Evolutionary conservation across 2,113 vertebrate species (phyloP).

Genomic region (Phainopepla nitens): DNA sequence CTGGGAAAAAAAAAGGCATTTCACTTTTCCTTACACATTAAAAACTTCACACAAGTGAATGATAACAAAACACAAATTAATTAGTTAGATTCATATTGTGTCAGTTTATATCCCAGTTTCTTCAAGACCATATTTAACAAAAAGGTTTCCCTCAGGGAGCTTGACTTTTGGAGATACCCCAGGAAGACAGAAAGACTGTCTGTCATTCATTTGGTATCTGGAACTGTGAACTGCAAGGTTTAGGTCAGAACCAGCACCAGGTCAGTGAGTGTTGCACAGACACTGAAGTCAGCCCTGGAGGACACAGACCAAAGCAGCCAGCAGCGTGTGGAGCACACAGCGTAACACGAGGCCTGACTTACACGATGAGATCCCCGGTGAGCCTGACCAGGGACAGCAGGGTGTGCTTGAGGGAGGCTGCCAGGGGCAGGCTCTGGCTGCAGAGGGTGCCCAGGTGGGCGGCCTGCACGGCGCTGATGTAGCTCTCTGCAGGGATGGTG

Average conservation of each 20-base stretch:
- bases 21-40: neutral
- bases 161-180: neutral
- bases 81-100: neutral
- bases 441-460: constrained; percentile 93
- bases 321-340: rapidly evolving
- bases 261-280: neutral
- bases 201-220: neutral
- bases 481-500: constrained; percentile 95
- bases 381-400: constrained; percentile 94
- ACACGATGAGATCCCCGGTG: constrained; percentile 95
- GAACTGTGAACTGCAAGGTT: neutral
- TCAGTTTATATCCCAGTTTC: neutral
- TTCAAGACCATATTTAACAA: neutral
- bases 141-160: neutral
- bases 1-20: neutral
- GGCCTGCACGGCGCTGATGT: constrained; percentile 96
- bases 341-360: constrained; percentile 48
- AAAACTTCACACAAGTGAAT: neutral
- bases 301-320: neutral
- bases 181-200: neutral
- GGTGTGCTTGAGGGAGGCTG: constrained; percentile 92
- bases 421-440: constrained; percentile 89
- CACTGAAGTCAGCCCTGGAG: neutral
- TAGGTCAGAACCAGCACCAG: neutral
- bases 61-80: neutral